Evolutionary conservation across 2,113 vertebrate species (phyloP), one percentile per base, ranked within the genome.

Genomic region (Microcebus griseorufus): DNA sequence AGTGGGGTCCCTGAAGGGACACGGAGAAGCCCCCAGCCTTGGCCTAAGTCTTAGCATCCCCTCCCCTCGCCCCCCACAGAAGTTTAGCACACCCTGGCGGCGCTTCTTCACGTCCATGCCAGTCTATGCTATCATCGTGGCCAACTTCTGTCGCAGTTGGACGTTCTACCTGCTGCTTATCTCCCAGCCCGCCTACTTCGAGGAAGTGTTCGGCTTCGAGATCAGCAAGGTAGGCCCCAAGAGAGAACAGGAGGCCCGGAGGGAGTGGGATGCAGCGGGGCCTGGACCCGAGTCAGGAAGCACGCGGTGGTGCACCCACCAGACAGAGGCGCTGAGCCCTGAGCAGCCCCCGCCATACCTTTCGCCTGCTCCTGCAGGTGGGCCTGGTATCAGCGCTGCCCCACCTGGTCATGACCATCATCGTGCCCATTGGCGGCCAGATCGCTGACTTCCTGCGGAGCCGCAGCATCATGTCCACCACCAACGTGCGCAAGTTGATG

Each of bases 51-150:
- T 95, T 32, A 97, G 80, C 62, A 5, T 7, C 17, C 55, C 27
- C 55, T 69, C 37, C 39, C 6, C 51, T 75, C 45, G 10, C 32
- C 37, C 42, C 22, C 75, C 45, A 14, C 98, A 99, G 99, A 99
- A 99, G 98, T 99, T 99, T 96, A 99, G 99, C 97, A 98, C 99
- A 0, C 99, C 99, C 0, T 99, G 99, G 99, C 97, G 98, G 53
- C 97, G 99, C 84, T 99, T 99, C 97, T 99, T 99, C 97, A 99
- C 99, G 0, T 99, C 99, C 89, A 99, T 99, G 99, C 99, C 99
- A 0, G 99, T 99, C 12, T 99, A 99, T 3, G 99, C 99, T 97
- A 99, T 99, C 97, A 99, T 99, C 2, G 99, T 99, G 90, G 99
- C 99, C 29, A 99, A 99, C 95, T 99, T 99, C 97, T 99, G 99